These are phyloP conservation scores for Ceratina calcarata DNA, from an alignment of 1,140 invertebrate genomes.

Conservation along the genomic window DNA sequence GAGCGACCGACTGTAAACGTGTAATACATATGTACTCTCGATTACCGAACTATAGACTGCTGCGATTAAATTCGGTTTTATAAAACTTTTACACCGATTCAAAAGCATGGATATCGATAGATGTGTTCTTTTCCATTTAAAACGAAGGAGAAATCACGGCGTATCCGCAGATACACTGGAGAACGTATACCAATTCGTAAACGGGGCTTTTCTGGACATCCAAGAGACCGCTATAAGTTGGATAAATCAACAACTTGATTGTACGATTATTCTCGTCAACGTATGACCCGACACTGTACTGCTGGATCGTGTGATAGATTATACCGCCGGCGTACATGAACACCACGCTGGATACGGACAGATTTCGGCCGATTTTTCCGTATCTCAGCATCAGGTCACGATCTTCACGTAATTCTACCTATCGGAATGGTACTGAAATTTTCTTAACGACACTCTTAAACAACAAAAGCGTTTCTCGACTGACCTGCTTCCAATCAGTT, in stretches of 20 bases:
- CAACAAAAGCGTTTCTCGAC: too few relatives aligned
- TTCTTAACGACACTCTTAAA: too few relatives aligned
- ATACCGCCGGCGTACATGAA: conserved; percentile 59
- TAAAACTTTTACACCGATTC: conserved; percentile 29
- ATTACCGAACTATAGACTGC: conserved; percentile 33
- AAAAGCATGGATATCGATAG: not conserved
- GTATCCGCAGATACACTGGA: conserved; percentile 62
- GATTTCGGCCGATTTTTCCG: conserved; percentile 36
- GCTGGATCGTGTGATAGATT: conserved; percentile 52
- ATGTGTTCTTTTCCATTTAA: not conserved
- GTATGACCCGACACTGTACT: conserved; percentile 6
- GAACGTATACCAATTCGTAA: conserved; percentile 63
- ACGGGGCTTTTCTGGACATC: conserved; percentile 57
- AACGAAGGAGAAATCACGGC: not conserved
- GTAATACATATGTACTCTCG: conserved; percentile 15
- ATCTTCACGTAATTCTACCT: conserved; percentile 12
- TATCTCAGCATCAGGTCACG: conserved; percentile 49
- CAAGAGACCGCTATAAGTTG: conserved; percentile 59
- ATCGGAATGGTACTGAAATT: not conserved
- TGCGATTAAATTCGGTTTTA: conserved; percentile 23
- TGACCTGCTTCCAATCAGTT: not conserved
- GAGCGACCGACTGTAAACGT: conserved; percentile 20
- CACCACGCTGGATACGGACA: conserved; percentile 34
- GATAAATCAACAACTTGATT: conserved; percentile 53
- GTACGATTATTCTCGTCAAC: conserved; percentile 36